A percentile compares a stretch with the other conserved stretches of the same genome.
Conservation (phyloP, 2,113 vertebrate species). For the Nesogale talazaci region DNA sequence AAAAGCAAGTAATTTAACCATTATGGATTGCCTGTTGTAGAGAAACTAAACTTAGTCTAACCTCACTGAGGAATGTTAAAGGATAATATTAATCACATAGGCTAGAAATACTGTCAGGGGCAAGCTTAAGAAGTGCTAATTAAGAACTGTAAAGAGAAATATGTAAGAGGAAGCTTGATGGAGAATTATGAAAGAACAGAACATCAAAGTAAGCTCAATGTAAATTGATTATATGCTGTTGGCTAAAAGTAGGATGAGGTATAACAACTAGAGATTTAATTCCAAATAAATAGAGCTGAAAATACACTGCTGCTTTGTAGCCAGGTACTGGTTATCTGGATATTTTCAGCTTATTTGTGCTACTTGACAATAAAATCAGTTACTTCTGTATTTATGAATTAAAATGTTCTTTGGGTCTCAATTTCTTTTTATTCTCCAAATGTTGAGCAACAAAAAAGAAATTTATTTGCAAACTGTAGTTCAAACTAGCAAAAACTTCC, state of each 20-base stretch:
- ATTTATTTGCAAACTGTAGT: background rate
- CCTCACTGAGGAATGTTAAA: background rate
- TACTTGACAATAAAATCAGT: slow-evolving; percentile 5
- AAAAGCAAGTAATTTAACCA: background rate
- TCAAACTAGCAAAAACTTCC: slow-evolving; percentile 38
- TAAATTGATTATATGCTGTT: background rate
- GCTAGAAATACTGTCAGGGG: background rate
- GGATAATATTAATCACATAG: background rate
- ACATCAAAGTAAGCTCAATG: background rate
- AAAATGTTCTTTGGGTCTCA: background rate
- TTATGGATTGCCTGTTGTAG: background rate
- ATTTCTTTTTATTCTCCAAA: background rate
- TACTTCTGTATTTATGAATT: slow-evolving; percentile 26
- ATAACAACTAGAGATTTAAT: slow-evolving; percentile 27
- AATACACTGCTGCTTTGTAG: background rate
- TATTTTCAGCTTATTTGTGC: background rate
- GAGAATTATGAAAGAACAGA: background rate
- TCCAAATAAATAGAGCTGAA: slow-evolving; percentile 28
- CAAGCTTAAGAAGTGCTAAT: background rate
- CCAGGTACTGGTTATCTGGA: background rate
- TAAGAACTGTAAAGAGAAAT: slow-evolving; percentile 10
- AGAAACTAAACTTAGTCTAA: slow-evolving; percentile 40
- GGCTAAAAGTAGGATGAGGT: background rate
- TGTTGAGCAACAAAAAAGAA: slow-evolving; percentile 29
- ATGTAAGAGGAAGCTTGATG: background rate